These are phyloP conservation scores for Rhincodon typus DNA, from an alignment of 2,797 vertebrate genomes.

Conservation along the genomic window DNA sequence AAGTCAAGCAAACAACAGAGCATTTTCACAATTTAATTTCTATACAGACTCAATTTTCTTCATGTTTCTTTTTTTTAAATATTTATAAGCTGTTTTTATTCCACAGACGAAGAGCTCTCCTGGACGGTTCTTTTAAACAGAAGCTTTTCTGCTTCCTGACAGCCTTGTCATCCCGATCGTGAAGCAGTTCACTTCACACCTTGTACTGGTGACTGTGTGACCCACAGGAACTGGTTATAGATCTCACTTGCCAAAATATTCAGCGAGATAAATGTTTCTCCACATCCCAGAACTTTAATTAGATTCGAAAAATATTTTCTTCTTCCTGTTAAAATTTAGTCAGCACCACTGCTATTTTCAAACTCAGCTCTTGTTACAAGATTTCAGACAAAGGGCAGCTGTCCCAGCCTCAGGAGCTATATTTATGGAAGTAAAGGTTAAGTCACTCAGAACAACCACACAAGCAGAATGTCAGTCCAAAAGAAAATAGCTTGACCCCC, in stretches of 20 bases:
- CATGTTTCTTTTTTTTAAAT: background rate
- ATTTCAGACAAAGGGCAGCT: background rate
- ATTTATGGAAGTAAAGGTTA: background rate
- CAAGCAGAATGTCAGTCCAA: background rate
- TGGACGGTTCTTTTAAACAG: background rate
- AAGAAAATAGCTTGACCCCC: background rate
- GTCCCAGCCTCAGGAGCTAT: background rate
- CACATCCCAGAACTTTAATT: background rate
- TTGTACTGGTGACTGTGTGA: background rate
- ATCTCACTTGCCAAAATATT: background rate
- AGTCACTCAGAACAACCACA: background rate
- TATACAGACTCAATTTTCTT: background rate
- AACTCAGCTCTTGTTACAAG: background rate
- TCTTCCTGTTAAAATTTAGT: background rate
- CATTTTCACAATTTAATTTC: background rate
- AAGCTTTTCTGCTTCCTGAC: background rate
- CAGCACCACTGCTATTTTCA: background rate
- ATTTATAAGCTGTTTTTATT: background rate
- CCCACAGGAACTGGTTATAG: background rate
- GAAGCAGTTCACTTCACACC: background rate
- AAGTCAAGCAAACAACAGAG: no score
- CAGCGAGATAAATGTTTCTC: background rate
- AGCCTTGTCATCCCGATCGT: background rate
- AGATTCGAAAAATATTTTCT: background rate
- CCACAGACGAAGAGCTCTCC: background rate